These are phyloP conservation scores for Drosophila virilis DNA, from an alignment of 1,140 invertebrate genomes.

Conservation along the genomic window DNA sequence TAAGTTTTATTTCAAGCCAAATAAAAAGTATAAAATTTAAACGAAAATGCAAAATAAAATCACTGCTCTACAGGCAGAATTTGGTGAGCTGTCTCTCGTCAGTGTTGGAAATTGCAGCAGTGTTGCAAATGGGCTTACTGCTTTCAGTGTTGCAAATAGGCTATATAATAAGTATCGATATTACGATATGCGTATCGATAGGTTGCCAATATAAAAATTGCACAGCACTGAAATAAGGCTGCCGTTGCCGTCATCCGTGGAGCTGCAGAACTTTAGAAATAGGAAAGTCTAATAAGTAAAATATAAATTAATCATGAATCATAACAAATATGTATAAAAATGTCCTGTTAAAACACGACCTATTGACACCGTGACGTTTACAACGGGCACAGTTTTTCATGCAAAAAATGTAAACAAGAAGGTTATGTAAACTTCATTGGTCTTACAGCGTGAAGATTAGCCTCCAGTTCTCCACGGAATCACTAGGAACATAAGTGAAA, in stretches of 20 bases:
- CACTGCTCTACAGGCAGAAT: constrained; percentile 62
- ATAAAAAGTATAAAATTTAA: constrained; percentile 75
- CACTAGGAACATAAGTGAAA: constrained; percentile 46
- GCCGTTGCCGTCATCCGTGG: constrained; percentile 63
- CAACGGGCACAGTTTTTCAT: background rate
- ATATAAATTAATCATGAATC: constrained; percentile 41
- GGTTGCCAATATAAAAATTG: background rate
- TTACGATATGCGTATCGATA: background rate
- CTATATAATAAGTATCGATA: background rate
- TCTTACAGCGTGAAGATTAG: constrained; percentile 67
- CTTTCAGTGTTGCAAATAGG: constrained; percentile 11
- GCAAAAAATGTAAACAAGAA: constrained; percentile 78
- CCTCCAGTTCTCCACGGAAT: constrained; percentile 19
- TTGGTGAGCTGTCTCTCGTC: constrained; percentile 71
- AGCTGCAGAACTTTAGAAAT: constrained; percentile 45
- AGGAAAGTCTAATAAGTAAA: constrained; percentile 55
- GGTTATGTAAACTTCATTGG: constrained; percentile 82
- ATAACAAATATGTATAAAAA: background rate
- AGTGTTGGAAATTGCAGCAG: constrained; percentile 37
- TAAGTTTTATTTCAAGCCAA: constrained; percentile 41
- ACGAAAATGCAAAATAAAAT: constrained; percentile 74
- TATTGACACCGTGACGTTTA: background rate
- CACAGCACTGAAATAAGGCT: constrained; percentile 28
- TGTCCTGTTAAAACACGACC: background rate
- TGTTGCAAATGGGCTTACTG: constrained; percentile 2